Conservation (phyloP, 1,140 invertebrate genomes). For the Leptonema lineaticorne region DNA sequence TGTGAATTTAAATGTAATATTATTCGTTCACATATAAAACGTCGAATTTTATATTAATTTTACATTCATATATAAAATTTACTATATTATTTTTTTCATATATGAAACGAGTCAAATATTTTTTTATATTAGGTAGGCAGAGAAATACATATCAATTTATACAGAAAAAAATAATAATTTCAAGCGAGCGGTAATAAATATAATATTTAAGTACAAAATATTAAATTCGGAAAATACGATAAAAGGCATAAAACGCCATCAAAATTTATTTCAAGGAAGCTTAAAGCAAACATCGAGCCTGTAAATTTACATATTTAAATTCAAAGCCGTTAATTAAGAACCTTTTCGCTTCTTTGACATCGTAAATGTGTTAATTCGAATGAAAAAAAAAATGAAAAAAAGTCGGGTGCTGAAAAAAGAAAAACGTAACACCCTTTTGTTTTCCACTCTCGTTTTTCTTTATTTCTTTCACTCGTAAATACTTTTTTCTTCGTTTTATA, state of each 20-base stretch:
- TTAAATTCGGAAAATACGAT: no score
- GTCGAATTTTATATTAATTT: no score
- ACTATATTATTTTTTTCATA: no score
- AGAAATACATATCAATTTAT: no score
- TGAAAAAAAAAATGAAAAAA: neutral
- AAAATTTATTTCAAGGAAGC: conserved; percentile 1
- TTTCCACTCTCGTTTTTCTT: neutral
- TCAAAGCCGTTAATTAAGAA: neutral
- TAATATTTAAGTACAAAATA: no score
- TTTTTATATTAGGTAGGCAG: no score
- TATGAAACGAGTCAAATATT: no score
- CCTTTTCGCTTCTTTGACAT: neutral
- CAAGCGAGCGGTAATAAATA: no score
- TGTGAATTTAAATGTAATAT: no score
- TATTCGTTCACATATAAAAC: no score
- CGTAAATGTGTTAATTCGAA: neutral
- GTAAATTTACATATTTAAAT: conserved; percentile 11
- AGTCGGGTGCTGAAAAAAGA: neutral
- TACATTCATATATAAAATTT: no score
- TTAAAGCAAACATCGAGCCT: neutral
- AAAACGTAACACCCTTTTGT: neutral
- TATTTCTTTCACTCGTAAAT: neutral
- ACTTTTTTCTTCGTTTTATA: neutral
- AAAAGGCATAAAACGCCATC: conserved; percentile 3
- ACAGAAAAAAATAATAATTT: no score